These are phyloP conservation scores for Tinea semifulvella DNA, from an alignment of 2,888 invertebrate species.

Conservation along the genomic window DNA sequence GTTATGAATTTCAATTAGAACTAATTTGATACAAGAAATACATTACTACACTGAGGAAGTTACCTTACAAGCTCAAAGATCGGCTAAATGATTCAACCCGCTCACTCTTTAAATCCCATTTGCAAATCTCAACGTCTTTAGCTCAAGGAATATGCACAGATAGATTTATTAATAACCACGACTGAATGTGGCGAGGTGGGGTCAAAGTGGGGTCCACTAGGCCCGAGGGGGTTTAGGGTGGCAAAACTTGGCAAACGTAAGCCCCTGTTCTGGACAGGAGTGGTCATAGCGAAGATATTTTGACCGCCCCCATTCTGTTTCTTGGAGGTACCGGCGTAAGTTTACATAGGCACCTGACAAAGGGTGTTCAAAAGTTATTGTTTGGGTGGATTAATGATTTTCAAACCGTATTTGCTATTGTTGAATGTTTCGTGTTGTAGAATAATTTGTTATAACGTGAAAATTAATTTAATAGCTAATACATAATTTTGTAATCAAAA, in stretches of 20 bases:
- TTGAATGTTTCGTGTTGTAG: slow-evolving; percentile 5
- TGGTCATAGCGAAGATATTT: slow-evolving; percentile 67
- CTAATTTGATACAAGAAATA: too few relatives aligned
- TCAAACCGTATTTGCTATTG: slow-evolving; percentile 11
- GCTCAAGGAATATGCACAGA: slow-evolving; percentile 54
- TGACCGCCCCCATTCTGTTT: slow-evolving; percentile 63
- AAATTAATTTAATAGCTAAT: too few relatives aligned
- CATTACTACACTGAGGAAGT: too few relatives aligned
- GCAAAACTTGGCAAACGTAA: slow-evolving; percentile 58
- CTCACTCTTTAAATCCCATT: slow-evolving; percentile 1
- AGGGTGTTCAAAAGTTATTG: slow-evolving; percentile 43
- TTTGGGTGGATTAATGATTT: slow-evolving; percentile 32
- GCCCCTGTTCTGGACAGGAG: slow-evolving; percentile 59
- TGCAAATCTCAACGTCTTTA: slow-evolving; percentile 32
- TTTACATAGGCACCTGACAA: slow-evolving; percentile 32
- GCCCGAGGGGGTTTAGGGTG: slow-evolving; percentile 35
- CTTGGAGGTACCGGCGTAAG: slow-evolving; percentile 39
- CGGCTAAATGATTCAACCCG: too few relatives aligned
- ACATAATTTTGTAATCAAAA: too few relatives aligned
- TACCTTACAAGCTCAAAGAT: too few relatives aligned
- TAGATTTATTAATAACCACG: slow-evolving; percentile 62
- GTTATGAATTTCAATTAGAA: too few relatives aligned
- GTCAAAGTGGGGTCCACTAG: slow-evolving; percentile 29
- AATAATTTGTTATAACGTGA: too few relatives aligned
- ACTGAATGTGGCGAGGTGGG: slow-evolving; percentile 25